Evolutionary conservation across 2,797 vertebrate species (phyloP).

Genomic region (Acipenser ruthenus): DNA sequence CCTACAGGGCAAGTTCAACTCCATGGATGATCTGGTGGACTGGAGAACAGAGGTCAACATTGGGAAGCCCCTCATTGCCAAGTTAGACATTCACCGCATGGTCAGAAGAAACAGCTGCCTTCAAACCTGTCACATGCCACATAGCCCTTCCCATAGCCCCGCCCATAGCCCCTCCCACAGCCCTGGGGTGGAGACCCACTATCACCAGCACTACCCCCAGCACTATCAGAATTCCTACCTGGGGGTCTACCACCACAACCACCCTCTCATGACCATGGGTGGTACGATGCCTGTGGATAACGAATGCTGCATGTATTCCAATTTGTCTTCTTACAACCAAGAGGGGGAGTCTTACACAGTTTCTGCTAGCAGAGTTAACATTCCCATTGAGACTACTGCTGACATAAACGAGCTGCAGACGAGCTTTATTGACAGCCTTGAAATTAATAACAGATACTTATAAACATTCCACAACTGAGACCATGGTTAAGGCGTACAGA

Average conservation of each 20-base stretch:
- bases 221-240: slow-evolving; percentile 45
- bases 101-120: slow-evolving; percentile 61
- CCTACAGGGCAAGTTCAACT: slow-evolving; percentile 74
- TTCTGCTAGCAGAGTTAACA: slow-evolving; percentile 44
- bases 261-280: neutral
- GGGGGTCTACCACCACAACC: slow-evolving; percentile 35
- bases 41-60: slow-evolving; percentile 79
- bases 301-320: neutral
- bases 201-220: slow-evolving; percentile 38
- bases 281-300: slow-evolving; percentile 17
- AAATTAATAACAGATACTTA: slow-evolving; percentile 55
- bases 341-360: slow-evolving; percentile 19
- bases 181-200: slow-evolving; percentile 37
- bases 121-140: slow-evolving; percentile 60
- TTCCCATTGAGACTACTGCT: slow-evolving; percentile 81
- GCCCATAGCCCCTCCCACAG: slow-evolving; percentile 52
- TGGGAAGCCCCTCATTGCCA: slow-evolving; percentile 87
- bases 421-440: slow-evolving; percentile 67
- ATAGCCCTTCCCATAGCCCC: slow-evolving; percentile 50
- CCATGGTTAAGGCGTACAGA: no score
- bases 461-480: no score
- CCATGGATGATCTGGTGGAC: slow-evolving; percentile 73
- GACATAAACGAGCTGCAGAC: slow-evolving; percentile 73
- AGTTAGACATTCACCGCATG: slow-evolving; percentile 72
- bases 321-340: slow-evolving; percentile 15